phyloP scores from a whole-genome alignment of 2,797 vertebrate genomes.

The Craterocephalus amniculus region DNA sequence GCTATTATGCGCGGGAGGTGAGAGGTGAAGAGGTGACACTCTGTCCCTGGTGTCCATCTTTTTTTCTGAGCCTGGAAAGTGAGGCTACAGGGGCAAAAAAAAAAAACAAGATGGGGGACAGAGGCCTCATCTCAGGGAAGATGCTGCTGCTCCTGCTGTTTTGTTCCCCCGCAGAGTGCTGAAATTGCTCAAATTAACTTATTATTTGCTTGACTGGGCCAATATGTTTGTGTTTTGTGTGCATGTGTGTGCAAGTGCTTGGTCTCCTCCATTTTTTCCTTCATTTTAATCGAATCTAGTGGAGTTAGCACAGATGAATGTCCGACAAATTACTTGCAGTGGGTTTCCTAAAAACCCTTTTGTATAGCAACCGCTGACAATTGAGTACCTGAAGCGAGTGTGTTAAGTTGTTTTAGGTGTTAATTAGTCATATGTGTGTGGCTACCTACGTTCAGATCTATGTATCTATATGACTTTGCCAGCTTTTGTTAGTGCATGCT shows the following conservation, averaged over 20 bases:
- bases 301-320: constrained; percentile 74
- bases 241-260: constrained; percentile 63
- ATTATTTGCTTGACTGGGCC: constrained; percentile 89
- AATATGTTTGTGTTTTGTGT: constrained; percentile 85
- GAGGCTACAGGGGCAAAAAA: constrained; percentile 52
- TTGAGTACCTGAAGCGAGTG: constrained; percentile 1
- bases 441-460: constrained; percentile 16
- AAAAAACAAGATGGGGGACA: constrained; percentile 56
- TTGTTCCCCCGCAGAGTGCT: constrained; percentile 81
- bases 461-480: constrained; percentile 21
- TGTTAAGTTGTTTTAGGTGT: constrained; percentile 16
- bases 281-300: constrained; percentile 81
- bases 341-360: constrained; percentile 58
- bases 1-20: constrained; percentile 34
- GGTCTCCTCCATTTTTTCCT: constrained; percentile 50
- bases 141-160: constrained; percentile 80
- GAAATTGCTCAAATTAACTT: constrained; percentile 90
- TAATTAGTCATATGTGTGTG: constrained; percentile 29
- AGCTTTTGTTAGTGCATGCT: constrained; percentile 29
- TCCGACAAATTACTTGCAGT: constrained; percentile 72
- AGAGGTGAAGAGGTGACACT: constrained; percentile 55
- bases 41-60: constrained; percentile 39
- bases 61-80: constrained; percentile 21
- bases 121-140: constrained; percentile 71
- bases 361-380: constrained; percentile 42